Evolutionary conservation across 2,888 invertebrate species (phyloP).

Genomic region (Brachyptera risi): DNA sequence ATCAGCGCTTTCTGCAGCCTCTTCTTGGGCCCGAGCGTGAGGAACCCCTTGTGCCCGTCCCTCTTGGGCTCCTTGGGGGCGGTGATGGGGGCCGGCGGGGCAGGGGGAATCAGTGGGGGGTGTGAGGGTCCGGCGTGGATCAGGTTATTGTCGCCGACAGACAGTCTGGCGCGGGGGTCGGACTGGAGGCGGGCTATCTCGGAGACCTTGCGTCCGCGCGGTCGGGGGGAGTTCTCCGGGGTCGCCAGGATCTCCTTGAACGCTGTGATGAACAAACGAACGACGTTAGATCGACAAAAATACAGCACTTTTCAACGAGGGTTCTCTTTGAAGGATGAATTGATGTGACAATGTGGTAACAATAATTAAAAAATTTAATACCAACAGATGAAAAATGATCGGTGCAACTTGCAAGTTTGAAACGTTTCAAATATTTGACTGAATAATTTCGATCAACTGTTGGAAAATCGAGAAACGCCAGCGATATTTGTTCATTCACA

Average conservation of each 20-base stretch:
- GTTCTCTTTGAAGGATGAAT: too few relatives aligned
- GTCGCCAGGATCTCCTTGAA: constrained; percentile 68
- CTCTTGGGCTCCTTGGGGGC: constrained; percentile 55
- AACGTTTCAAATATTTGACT: too few relatives aligned
- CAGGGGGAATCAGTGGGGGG: constrained; percentile 22
- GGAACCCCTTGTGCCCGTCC: constrained; percentile 58
- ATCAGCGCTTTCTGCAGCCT: constrained; percentile 79
- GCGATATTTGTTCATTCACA: too few relatives aligned
- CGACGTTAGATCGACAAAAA: neutral
- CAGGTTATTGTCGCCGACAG: constrained; percentile 69
- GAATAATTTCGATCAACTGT: too few relatives aligned
- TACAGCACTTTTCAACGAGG: too few relatives aligned
- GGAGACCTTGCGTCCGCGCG: constrained; percentile 56
- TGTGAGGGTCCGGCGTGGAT: constrained; percentile 13
- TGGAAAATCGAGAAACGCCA: too few relatives aligned
- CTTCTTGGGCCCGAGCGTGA: constrained; percentile 84
- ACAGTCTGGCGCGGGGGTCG: constrained; percentile 70
- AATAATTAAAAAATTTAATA: too few relatives aligned
- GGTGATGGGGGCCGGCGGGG: constrained; percentile 50
- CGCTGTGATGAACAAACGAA: constrained; percentile 42
- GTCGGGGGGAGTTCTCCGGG: constrained; percentile 77
- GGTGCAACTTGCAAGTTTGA: too few relatives aligned
- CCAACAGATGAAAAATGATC: too few relatives aligned
- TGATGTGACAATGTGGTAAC: too few relatives aligned
- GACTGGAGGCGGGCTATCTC: constrained; percentile 49